Evolutionary conservation across 2,888 invertebrate species (phyloP).

Genomic region (Oegoconia quadripuncta): DNA sequence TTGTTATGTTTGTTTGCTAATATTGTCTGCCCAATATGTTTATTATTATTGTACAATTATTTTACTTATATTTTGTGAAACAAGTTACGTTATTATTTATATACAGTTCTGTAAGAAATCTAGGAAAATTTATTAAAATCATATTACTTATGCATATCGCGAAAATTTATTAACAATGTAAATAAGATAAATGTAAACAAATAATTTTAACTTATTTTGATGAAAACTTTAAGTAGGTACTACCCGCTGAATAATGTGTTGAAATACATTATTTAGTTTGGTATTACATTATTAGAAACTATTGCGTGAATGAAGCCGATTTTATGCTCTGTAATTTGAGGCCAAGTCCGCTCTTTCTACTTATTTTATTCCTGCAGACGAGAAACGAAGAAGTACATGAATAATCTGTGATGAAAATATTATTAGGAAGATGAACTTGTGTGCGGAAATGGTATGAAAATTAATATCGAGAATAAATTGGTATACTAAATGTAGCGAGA

Average conservation of each 20-base stretch:
- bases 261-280: slow-evolving; percentile 34
- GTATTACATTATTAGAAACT: slow-evolving; percentile 37
- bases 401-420: slow-evolving; percentile 73
- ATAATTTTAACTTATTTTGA: slow-evolving; percentile 57
- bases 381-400: slow-evolving; percentile 69
- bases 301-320: slow-evolving; percentile 33
- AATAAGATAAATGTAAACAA: slow-evolving; percentile 54
- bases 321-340: slow-evolving; percentile 39
- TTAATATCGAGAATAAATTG: slow-evolving; percentile 34
- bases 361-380: slow-evolving; percentile 42
- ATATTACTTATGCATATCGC: slow-evolving; percentile 62
- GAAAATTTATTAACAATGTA: slow-evolving; percentile 52
- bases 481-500: slow-evolving; percentile 48
- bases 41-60: slow-evolving; percentile 60
- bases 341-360: slow-evolving; percentile 51
- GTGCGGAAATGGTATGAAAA: slow-evolving; percentile 48
- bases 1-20: slow-evolving; percentile 75
- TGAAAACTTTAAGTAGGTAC: no score
- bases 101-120: slow-evolving; percentile 47
- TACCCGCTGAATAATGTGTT: no score
- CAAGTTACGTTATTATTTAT: slow-evolving; percentile 68
- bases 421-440: slow-evolving; percentile 55
- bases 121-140: slow-evolving; percentile 57
- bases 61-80: slow-evolving; percentile 45
- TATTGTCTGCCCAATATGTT: slow-evolving; percentile 54